A percentile compares a stretch with the other conserved stretches of the same genome.
phyloP scores from a whole-genome alignment of 1,140 invertebrate genomes.

The Drosophila equinoxialis region DNA sequence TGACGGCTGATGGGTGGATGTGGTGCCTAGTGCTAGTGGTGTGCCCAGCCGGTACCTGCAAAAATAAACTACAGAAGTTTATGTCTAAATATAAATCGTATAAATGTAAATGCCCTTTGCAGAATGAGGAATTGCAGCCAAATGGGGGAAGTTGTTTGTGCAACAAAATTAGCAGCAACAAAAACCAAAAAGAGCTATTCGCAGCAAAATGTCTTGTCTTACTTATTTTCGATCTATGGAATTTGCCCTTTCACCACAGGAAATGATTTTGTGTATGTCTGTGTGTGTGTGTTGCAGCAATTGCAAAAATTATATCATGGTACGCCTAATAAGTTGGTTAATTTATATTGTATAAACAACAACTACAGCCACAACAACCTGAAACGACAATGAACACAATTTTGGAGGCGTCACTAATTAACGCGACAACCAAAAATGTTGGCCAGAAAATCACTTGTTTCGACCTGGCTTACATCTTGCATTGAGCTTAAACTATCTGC shows the following conservation, averaged over 20 bases:
- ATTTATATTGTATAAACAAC: conserved; percentile 8
- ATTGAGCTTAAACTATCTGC: conserved; percentile 5
- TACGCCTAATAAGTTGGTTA: conserved; percentile 10
- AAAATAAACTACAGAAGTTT: conserved; percentile 54
- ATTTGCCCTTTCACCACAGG: conserved; percentile 58
- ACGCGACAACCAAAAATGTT: conserved; percentile 23
- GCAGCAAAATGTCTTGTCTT: conserved; percentile 1
- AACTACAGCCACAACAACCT: not conserved
- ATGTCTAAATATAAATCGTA: conserved; percentile 53
- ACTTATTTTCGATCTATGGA: conserved; percentile 15
- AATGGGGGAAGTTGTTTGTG: conserved; percentile 49
- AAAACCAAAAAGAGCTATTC: not conserved
- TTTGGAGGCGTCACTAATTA: conserved; percentile 17
- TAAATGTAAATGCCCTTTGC: conserved; percentile 64
- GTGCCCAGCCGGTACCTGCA: conserved; percentile 50
- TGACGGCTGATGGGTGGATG: too few species aligned
- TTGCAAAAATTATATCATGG: conserved; percentile 14
- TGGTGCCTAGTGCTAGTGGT: not conserved
- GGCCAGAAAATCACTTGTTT: conserved; percentile 17
- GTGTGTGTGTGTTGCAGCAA: conserved; percentile 5
- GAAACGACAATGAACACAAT: conserved; percentile 9
- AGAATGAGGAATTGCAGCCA: conserved; percentile 62
- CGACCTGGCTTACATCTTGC: conserved; percentile 13
- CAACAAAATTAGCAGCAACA: conserved; percentile 46
- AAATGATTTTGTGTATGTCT: conserved; percentile 19